These are phyloP conservation scores for Hypolimnas misippus DNA, from an alignment of 2,888 invertebrate species.

Conservation along the genomic window DNA sequence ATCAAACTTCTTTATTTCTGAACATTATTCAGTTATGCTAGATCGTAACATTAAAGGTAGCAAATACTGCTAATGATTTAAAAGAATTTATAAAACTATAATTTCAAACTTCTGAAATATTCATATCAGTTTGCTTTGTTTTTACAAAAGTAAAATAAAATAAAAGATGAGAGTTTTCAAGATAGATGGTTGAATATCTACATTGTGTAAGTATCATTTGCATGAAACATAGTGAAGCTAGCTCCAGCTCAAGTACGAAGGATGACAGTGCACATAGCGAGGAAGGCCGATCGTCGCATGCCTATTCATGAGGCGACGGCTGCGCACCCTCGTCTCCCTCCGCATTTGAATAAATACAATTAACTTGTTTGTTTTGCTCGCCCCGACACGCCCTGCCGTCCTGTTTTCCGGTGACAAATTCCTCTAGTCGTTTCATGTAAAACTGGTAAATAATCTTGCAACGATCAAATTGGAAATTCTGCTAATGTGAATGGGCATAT, in stretches of 20 bases:
- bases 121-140: too few species aligned
- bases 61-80: too few species aligned
- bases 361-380: constrained; percentile 83
- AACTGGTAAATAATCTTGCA: constrained; percentile 62
- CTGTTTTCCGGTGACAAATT: constrained; percentile 64
- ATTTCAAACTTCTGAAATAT: too few species aligned
- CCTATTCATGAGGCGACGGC: constrained; percentile 80
- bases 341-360: constrained; percentile 84
- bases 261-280: constrained; percentile 72
- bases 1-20: too few species aligned
- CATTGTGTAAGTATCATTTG: constrained; percentile 9
- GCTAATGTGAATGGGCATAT: constrained; percentile 67
- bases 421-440: constrained; percentile 43
- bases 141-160: neutral
- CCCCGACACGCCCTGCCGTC: constrained; percentile 64
- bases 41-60: too few species aligned
- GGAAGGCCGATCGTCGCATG: constrained; percentile 65
- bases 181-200: neutral
- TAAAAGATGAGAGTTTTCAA: neutral
- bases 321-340: constrained; percentile 60
- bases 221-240: constrained; percentile 27
- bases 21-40: too few species aligned
- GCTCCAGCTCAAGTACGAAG: constrained; percentile 44
- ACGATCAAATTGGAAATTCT: constrained; percentile 66
- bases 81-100: too few species aligned